phyloP scores from a whole-genome alignment of 2,113 vertebrate genomes.

The Stigmatopora nigra region DNA sequence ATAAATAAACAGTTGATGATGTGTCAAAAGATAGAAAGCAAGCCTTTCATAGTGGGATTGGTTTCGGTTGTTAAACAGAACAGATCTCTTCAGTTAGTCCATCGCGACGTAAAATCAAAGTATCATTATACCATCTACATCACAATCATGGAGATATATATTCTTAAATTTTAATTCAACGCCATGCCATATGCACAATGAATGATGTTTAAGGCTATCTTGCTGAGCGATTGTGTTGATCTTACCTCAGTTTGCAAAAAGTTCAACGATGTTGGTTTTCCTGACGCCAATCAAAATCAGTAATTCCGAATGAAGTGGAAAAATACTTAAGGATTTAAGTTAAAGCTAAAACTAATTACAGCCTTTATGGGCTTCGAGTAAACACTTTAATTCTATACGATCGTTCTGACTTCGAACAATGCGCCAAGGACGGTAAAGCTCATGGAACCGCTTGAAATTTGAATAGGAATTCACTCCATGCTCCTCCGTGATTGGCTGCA shows the following conservation, averaged over 20 bases:
- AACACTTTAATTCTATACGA: neutral
- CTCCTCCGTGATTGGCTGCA: constrained; percentile 40
- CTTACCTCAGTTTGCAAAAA: neutral
- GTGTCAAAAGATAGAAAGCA: neutral
- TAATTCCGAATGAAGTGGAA: neutral
- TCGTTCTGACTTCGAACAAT: constrained; percentile 60
- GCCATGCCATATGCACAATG: neutral
- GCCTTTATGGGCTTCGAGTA: neutral
- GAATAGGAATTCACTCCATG: neutral
- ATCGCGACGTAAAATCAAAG: no score
- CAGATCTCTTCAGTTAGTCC: neutral
- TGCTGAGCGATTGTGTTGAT: neutral
- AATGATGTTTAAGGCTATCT: neutral
- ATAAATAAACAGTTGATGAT: neutral
- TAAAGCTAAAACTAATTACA: neutral
- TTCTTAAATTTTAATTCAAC: neutral
- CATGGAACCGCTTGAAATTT: neutral
- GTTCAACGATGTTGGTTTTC: neutral
- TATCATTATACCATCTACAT: no score
- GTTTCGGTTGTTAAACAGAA: neutral
- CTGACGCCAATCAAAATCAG: neutral
- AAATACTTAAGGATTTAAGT: neutral
- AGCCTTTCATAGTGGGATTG: neutral
- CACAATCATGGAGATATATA: no score
- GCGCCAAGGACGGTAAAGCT: constrained; percentile 20